Base-by-base conservation (phyloP, 2,888 invertebrate species). In the Lasiommata megera region DNA sequence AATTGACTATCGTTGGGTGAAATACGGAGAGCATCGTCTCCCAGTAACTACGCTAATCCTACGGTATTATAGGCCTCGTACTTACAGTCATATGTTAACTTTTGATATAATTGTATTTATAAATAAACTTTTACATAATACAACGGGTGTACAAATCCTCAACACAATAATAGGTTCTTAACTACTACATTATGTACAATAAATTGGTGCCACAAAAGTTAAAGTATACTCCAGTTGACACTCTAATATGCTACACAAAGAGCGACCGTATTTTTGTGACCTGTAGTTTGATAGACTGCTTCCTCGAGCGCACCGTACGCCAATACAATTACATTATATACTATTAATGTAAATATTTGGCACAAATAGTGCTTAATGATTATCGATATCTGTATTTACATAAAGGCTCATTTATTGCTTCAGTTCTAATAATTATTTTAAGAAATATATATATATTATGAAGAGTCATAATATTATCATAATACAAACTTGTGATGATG, bases 1-100 rank as follows among this genome's bases (percentile, higher is more conserved):
- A 90, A 89, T 88, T 90, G 89, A 90, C 89, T 90, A 90, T 90
- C 89, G 89, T 90, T 90, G 89, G 89, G 89, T 89, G 88, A 84
- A 84, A 78, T 63, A 82, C 84, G 82, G 88, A 83, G 86, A 83
- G 80, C 65, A 65, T 71, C 54, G 62, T 72, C 74, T 79, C 87
- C 75, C 88, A 84, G 81, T 73, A 75, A 83, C 84, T 87, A 84
- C 78, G 71, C 79, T 85, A 84, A 67, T 55, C 71, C 78, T 80
- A 79, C 75, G 41, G 67, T 73, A 71, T 68, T 76, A 76, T 81
- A 87, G 85, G 84, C 83, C 81, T 77, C 74, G 70, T 74, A 64
- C 74, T 72, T 63, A 67, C 66, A 69, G 70, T 69, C 68, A 69
- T 69, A 74, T 74, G 73, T 79, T 73, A 79, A 79, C 76, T 77